A percentile compares a stretch with the other conserved stretches of the same genome.
Evolutionary conservation across 2,888 invertebrate species (phyloP).

Genomic region (Calameuta pallipes): DNA sequence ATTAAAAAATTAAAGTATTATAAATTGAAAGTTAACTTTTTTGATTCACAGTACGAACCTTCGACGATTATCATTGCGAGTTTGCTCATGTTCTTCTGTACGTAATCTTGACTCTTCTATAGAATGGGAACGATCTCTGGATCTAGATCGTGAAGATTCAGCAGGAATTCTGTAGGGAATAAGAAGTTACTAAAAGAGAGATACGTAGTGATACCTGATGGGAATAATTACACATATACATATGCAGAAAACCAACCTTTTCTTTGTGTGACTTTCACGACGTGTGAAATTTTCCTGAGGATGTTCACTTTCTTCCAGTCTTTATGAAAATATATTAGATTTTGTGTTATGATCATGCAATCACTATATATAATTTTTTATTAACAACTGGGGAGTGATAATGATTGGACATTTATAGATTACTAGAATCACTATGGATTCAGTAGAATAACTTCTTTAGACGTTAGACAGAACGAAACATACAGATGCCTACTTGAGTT

Average conservation of each 20-base stretch:
- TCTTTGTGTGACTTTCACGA: not conserved
- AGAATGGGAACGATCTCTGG: not conserved
- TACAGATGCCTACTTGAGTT: not conserved
- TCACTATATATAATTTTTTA: not conserved
- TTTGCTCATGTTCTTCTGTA: not conserved
- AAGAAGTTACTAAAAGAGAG: not conserved
- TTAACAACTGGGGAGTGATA: not conserved
- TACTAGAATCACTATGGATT: not conserved
- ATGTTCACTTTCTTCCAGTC: not conserved
- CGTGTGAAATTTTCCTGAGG: not conserved
- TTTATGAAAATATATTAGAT: not conserved
- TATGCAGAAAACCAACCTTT: not conserved
- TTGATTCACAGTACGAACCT: not conserved
- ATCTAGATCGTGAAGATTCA: constrained; percentile 9
- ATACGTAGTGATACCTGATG: too few species aligned
- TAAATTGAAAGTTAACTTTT: not conserved
- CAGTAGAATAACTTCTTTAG: not conserved
- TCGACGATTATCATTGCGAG: not conserved
- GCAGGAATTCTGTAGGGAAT: constrained; percentile 1
- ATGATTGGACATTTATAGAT: not conserved
- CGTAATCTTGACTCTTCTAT: not conserved
- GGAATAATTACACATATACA: not conserved
- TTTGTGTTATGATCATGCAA: not conserved
- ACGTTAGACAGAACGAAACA: not conserved
- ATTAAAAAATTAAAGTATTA: not conserved